These are phyloP conservation scores for Omphaloscelis lunosa DNA, from an alignment of 2,888 invertebrate species.

Conservation along the genomic window DNA sequence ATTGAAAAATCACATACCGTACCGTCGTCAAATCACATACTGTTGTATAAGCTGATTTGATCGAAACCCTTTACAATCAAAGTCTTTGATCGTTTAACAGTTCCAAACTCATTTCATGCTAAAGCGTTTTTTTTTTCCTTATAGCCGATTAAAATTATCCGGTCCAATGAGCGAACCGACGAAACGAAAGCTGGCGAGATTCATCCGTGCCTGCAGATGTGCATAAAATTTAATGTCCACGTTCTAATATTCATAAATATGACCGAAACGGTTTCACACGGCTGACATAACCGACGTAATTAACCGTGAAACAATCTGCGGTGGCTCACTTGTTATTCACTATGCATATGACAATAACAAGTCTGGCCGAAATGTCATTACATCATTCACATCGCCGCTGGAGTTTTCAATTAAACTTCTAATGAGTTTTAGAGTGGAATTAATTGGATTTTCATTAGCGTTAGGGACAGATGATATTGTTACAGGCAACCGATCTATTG, in stretches of 20 bases:
- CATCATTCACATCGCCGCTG: constrained; percentile 84
- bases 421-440: constrained; percentile 89
- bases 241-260: constrained; percentile 81
- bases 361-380: constrained; percentile 87
- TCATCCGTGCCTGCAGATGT: constrained; percentile 61
- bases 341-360: constrained; percentile 88
- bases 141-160: constrained; percentile 84
- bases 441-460: constrained; percentile 90
- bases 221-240: constrained; percentile 66
- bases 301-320: constrained; percentile 82
- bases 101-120: constrained; percentile 83
- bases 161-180: constrained; percentile 76
- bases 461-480: constrained; percentile 89
- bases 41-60: constrained; percentile 67
- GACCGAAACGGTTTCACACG: constrained; percentile 67
- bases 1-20: too few relatives aligned
- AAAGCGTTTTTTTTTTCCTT: constrained; percentile 78
- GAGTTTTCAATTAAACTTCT: constrained; percentile 90
- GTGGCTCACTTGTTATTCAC: constrained; percentile 84
- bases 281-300: constrained; percentile 78
- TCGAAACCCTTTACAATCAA: constrained; percentile 70
- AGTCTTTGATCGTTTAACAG: constrained; percentile 84
- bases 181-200: constrained; percentile 74
- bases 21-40: too few relatives aligned
- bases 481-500: constrained; percentile 86